Evolutionary conservation across 2,888 invertebrate genomes (phyloP), one percentile per base, ranked within the genome.

Genomic region (Folsomia candida): DNA sequence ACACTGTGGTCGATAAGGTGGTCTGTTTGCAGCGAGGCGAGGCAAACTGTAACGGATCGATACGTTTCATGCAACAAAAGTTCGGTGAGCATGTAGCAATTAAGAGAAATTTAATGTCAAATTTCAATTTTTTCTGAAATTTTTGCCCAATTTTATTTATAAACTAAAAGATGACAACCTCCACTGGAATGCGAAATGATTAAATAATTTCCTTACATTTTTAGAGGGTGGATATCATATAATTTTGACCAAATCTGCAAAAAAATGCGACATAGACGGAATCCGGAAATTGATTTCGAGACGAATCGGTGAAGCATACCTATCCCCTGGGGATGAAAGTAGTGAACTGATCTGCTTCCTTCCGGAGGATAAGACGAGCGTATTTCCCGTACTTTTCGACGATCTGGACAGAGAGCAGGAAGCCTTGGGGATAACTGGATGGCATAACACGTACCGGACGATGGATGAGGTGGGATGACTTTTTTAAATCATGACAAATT

Each of bases 401-500:
- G 81, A 83, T 1, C 81, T 94, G 59, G 93, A 94, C 82, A 71
- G 78, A 0, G 82, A 85, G 14, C 87, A 86, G 76, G 81, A 83
- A 0, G 81, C 84, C 2, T 83, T 92, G 22, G 89, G 89, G 0
- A 88, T 96, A 58, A 86, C 87, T 60, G 89, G 90, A 6, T 90
- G 93, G 68, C 91, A 92, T 0, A 88, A 94, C 0, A 91, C 93
- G 0, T 88, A 92, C 25, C 93, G 94, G 0, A 94, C 95, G 0
- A 86, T 97, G 81, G 96, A 97, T 83, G 95, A 96, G 83, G 95
- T 97, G 2, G 14, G 37, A 37, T 37, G 37, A 37, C 4, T 37
- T 9, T 37, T 37, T n/a, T n/a, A n/a, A n/a, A n/a, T n/a, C n/a
- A n/a, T n/a, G n/a, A n/a, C n/a, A n/a, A n/a, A n/a, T n/a, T n/a